phyloP scores from a whole-genome alignment of 2,797 vertebrate species.

The Apogon hyalosoma region DNA sequence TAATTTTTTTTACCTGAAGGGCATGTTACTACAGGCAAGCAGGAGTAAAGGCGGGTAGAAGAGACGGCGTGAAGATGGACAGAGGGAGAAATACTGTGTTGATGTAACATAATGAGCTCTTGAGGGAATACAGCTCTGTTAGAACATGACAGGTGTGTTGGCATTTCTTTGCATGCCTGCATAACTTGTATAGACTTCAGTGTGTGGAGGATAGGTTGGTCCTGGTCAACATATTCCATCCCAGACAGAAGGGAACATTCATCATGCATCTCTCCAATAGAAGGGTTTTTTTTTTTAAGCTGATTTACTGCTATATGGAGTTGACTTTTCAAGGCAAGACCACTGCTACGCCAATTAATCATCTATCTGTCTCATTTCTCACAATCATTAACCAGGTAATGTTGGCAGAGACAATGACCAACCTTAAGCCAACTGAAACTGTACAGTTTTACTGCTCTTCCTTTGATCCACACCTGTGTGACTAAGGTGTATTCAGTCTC shows the following conservation, averaged over 20 bases:
- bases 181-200: background rate
- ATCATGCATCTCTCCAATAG: background rate
- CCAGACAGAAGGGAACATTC: constrained; percentile 6
- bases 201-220: background rate
- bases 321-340: constrained; percentile 29
- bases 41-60: constrained; percentile 19
- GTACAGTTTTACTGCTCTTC: constrained; percentile 41
- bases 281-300: constrained; percentile 21
- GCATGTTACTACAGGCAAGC: constrained; percentile 55
- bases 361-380: constrained; percentile 60
- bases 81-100: constrained; percentile 21
- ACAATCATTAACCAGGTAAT: constrained; percentile 75
- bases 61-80: constrained; percentile 22
- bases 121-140: constrained; percentile 11
- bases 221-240: background rate
- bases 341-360: constrained; percentile 63
- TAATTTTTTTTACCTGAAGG: constrained; percentile 16
- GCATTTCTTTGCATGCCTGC: constrained; percentile 18
- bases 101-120: constrained; percentile 40
- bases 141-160: constrained; percentile 23
- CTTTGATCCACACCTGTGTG: constrained; percentile 62
- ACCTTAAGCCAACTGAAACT: constrained; percentile 50
- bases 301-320: constrained; percentile 30
- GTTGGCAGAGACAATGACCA: constrained; percentile 31
- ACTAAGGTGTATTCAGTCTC: constrained; percentile 51